Evolutionary conservation across 2,797 vertebrate genomes (phyloP), one percentile per base, ranked within the genome.

Genomic region (Lateolabrax maculatus): DNA sequence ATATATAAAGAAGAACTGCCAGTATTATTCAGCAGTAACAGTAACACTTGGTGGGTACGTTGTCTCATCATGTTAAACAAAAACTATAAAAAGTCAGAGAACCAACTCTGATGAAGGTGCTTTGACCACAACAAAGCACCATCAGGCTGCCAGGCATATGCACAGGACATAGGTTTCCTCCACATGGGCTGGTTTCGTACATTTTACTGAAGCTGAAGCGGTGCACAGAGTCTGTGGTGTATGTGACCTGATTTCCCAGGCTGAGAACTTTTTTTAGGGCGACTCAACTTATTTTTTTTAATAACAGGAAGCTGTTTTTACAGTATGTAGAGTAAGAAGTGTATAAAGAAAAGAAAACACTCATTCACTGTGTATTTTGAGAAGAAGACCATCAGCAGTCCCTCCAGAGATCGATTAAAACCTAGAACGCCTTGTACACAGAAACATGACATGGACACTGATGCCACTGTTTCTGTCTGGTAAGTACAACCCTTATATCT

Each of bases 81-180:
- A 66, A 34, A 39, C 4, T 1, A 36, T 43, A 55, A 57, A 36
- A 4, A 1, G 21, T 19, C 5, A 6, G 11, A 9, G 0, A 5
- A 15, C 3, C 9, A 34, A 21, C 41, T 46, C 25, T 71, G 43
- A 39, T 37, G 10, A 61, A 19, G 43, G 15, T 34, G 23, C 29
- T 63, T 36, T 11, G 8, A 71, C 83, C 83, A 81, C 86, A 85
- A 71, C 65, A 86, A 73, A 81, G 67, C 37, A 10, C 13, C n/a
- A 16, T 11, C 15, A 69, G 49, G 7, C 41, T 69, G 12, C 8
- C 41, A 25, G 0, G 1, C 21, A 44, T 19, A 10, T 53, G 19
- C 56, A 68, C 10, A 46, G 10, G 15, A 11, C 11, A 0, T 0
- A 2, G 1, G 31, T 1, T 58, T 44, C 46, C 41, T 70, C 2